Evolutionary conservation across 2,113 vertebrate genomes (phyloP).

Genomic region (Microcebus murinus): DNA sequence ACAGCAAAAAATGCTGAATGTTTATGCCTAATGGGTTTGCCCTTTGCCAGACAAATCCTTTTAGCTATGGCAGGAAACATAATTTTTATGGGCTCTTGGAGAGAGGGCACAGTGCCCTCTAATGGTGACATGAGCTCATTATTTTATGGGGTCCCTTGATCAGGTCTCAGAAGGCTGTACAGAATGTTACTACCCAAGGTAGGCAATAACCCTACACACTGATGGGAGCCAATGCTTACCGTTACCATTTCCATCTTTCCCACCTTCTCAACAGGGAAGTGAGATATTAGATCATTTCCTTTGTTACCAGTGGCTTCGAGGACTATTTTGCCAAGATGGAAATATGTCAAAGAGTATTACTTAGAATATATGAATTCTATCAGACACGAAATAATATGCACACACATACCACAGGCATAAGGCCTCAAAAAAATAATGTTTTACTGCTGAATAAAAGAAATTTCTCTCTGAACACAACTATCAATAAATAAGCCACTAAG

Average conservation of each 20-base stretch:
- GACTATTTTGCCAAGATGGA: neutral
- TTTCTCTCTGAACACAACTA: neutral
- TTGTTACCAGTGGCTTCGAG: neutral
- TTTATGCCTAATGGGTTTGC: conserved; percentile 83
- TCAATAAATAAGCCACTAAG: neutral
- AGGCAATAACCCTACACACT: neutral
- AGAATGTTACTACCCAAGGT: neutral
- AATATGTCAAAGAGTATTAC: neutral
- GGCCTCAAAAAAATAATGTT: neutral
- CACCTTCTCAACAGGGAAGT: neutral
- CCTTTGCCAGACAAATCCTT: conserved; percentile 84
- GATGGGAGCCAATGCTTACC: neutral
- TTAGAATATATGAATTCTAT: neutral
- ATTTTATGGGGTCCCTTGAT: conserved; percentile 1
- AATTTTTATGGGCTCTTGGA: conserved; percentile 59
- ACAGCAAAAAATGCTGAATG: conserved; percentile 75
- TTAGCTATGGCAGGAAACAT: conserved; percentile 71
- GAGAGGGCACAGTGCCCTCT: conserved; percentile 83
- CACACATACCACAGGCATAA: neutral
- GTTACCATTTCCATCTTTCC: neutral
- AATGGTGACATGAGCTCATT: conserved; percentile 68
- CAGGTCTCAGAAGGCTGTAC: neutral
- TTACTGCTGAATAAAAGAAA: neutral
- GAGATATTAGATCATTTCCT: neutral
- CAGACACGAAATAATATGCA: neutral